A percentile compares a stretch with the other conserved stretches of the same genome.
phyloP scores from a whole-genome alignment of 2,888 invertebrate species.

The Latrodectus elegans region DNA sequence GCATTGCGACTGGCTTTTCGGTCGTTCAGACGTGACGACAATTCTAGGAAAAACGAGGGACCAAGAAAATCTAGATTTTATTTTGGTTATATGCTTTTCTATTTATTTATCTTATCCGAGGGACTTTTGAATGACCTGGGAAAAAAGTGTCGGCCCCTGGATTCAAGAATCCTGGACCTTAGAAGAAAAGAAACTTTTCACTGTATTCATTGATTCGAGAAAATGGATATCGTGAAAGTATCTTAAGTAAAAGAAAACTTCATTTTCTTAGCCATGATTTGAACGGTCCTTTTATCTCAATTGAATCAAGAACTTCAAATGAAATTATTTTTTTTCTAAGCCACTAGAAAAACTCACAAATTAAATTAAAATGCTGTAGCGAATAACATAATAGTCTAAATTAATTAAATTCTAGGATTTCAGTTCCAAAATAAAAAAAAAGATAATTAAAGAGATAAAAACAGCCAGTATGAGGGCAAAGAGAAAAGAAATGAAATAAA shows the following conservation, averaged over 20 bases:
- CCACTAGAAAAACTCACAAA: neutral
- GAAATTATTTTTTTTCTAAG: neutral
- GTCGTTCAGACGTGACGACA: conserved; percentile 19
- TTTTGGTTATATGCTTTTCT: conserved; percentile 15
- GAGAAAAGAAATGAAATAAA: neutral
- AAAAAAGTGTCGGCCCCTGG: neutral
- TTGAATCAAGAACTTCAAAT: neutral
- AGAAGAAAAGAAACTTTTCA: neutral
- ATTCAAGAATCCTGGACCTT: neutral
- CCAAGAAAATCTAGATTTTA: conserved; percentile 37
- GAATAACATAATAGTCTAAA: conserved; percentile 6
- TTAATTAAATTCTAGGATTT: conserved; percentile 10
- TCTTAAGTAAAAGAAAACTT: neutral
- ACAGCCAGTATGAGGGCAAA: neutral
- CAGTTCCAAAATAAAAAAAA: neutral
- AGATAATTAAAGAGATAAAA: conserved; percentile 5
- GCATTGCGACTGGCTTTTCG: conserved; percentile 23
- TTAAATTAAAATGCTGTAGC: conserved; percentile 1
- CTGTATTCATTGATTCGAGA: neutral
- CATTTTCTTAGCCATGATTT: neutral
- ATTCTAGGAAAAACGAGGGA: conserved; percentile 14
- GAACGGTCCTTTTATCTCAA: conserved; percentile 1
- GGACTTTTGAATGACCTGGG: conserved; percentile 5
- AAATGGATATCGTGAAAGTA: neutral
- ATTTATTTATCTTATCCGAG: conserved; percentile 28